Percentiles rank a stretch among this genome's conserved stretches.
phyloP scores from a whole-genome alignment of 92 coral and sea anemone species.

The Siderastrea siderea region DNA sequence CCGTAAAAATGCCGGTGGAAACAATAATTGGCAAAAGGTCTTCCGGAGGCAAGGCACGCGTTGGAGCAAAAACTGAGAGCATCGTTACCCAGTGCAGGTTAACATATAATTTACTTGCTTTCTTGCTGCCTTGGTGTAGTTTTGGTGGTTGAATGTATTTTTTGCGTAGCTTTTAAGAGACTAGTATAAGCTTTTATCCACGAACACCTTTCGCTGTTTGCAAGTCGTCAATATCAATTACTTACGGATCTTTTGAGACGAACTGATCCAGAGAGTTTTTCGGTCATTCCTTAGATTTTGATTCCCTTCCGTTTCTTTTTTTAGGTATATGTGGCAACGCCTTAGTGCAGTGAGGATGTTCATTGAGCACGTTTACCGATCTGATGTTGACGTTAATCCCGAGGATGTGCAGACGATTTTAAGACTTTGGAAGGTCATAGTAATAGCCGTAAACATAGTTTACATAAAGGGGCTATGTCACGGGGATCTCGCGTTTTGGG shows the following conservation, averaged over 20 bases:
- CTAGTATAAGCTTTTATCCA: too few relatives aligned
- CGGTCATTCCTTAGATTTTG: neutral
- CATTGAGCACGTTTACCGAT: slow-evolving; percentile 66
- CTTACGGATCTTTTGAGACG: too few relatives aligned
- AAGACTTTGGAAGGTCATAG: slow-evolving; percentile 67
- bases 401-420: slow-evolving; percentile 32
- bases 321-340: slow-evolving; percentile 77
- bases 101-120: neutral
- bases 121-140: neutral
- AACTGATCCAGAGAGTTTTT: too few relatives aligned
- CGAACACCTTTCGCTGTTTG: too few relatives aligned
- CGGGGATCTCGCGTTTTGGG: too few relatives aligned
- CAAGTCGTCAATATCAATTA: too few relatives aligned
- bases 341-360: slow-evolving; percentile 71
- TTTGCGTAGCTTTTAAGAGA: too few relatives aligned
- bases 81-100: slow-evolving; percentile 47
- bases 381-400: slow-evolving; percentile 1
- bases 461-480: too few relatives aligned
- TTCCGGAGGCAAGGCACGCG: neutral
- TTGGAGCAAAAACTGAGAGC: slow-evolving; percentile 23
- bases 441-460: neutral
- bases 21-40: slow-evolving; percentile 30
- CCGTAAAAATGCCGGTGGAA: slow-evolving; percentile 69
- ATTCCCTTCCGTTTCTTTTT: neutral
- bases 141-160: neutral